Conservation (phyloP, 2,113 vertebrate species). For the Dinomys branickii region DNA sequence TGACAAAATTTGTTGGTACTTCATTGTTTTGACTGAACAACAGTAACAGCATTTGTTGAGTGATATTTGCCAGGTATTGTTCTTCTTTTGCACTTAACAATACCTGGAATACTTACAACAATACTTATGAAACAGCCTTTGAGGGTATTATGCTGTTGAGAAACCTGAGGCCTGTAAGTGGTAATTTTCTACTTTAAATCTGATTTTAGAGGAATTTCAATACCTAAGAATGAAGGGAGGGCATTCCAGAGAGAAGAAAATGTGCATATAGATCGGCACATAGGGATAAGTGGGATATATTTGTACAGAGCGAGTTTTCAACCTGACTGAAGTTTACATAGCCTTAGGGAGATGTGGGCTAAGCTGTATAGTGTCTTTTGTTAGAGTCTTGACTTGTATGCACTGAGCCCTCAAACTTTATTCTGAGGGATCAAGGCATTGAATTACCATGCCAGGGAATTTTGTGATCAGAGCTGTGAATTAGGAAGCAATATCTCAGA, state of each 20-base stretch:
- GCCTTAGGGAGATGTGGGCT: background rate
- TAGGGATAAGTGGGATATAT: background rate
- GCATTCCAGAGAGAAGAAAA: background rate
- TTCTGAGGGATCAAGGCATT: background rate
- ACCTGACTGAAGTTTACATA: background rate
- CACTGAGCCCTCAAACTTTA: background rate
- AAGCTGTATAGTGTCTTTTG: background rate
- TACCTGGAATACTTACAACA: background rate
- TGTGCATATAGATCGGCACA: background rate
- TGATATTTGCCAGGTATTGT: conserved; percentile 22
- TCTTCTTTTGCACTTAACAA: background rate
- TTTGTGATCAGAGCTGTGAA: background rate
- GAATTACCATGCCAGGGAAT: background rate
- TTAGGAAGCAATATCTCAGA: background rate
- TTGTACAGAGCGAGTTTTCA: background rate
- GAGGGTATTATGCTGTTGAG: background rate
- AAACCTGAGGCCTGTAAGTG: background rate
- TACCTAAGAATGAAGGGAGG: background rate
- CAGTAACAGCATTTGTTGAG: background rate
- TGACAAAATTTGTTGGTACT: background rate
- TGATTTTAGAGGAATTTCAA: conserved; percentile 4
- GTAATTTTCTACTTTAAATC: conserved; percentile 51
- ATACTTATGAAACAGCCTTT: background rate
- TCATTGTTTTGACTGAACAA: background rate
- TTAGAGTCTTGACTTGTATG: background rate